These are phyloP conservation scores for Myxocyprinus asiaticus DNA, from an alignment of 2,113 vertebrate genomes.

Conservation along the genomic window DNA sequence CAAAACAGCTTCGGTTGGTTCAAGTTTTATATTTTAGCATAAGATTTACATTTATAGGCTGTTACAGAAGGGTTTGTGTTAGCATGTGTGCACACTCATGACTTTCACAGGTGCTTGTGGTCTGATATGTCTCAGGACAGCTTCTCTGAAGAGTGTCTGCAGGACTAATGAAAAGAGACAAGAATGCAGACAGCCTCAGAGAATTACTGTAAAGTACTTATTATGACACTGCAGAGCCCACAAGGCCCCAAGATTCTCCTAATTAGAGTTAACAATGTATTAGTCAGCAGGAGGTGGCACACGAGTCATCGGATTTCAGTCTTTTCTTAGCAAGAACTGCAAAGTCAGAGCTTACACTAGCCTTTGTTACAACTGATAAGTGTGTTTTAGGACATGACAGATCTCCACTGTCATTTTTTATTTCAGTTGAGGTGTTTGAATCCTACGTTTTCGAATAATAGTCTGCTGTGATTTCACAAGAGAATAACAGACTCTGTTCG, in stretches of 20 bases:
- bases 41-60: not conserved
- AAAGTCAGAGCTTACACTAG: slow-evolving; percentile 1
- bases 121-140: not conserved
- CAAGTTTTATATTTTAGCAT: no score
- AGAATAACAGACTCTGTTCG: not conserved
- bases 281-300: slow-evolving; percentile 35
- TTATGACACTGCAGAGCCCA: slow-evolving; percentile 26
- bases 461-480: no score
- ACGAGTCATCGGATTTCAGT: not conserved
- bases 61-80: not conserved
- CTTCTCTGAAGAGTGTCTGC: not conserved
- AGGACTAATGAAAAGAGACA: slow-evolving; percentile 21
- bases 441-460: not conserved
- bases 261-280: slow-evolving; percentile 31
- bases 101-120: slow-evolving; percentile 9
- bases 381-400: not conserved
- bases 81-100: not conserved
- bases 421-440: not conserved
- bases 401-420: not conserved
- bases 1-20: no score
- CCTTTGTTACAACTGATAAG: slow-evolving; percentile 3
- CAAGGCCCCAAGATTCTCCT: not conserved
- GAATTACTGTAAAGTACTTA: slow-evolving; percentile 21
- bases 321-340: slow-evolving; percentile 27
- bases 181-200: not conserved